phyloP scores from a whole-genome alignment of 2,797 vertebrate genomes.

The Typhlichthys eigenmanni region DNA sequence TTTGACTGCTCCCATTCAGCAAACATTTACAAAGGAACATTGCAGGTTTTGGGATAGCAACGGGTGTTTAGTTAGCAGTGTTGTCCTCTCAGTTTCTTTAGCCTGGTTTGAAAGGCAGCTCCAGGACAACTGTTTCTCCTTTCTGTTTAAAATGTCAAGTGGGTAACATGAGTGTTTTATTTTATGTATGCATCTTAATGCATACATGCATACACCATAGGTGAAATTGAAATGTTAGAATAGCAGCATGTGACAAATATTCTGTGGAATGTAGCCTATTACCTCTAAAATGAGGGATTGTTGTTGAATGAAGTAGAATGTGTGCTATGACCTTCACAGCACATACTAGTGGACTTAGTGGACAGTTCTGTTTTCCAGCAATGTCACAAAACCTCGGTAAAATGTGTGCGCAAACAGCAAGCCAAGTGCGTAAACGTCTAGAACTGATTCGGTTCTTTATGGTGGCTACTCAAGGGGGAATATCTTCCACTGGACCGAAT shows the following conservation, averaged over 20 bases:
- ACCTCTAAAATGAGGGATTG: not conserved
- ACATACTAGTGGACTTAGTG: slow-evolving; percentile 17
- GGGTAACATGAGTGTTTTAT: too few relatives aligned
- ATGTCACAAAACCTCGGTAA: slow-evolving; percentile 37
- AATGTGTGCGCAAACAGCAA: slow-evolving; percentile 56
- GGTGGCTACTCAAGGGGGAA: slow-evolving; percentile 41
- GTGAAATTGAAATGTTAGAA: not conserved
- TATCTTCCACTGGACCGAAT: slow-evolving; percentile 23
- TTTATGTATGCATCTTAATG: too few relatives aligned
- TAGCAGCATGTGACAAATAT: not conserved
- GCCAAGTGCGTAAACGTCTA: slow-evolving; percentile 25
- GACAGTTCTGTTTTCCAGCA: slow-evolving; percentile 21
- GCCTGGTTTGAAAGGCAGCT: slow-evolving; percentile 14
- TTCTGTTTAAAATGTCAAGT: not conserved
- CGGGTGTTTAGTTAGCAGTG: slow-evolving; percentile 7
- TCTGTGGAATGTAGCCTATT: not conserved
- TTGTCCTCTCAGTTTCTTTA: slow-evolving; percentile 15
- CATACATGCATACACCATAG: not conserved
- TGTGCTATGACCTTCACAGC: not conserved
- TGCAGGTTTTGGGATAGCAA: slow-evolving; percentile 26
- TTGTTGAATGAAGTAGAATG: slow-evolving; percentile 4
- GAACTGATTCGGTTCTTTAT: slow-evolving; percentile 39
- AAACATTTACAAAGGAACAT: slow-evolving; percentile 48
- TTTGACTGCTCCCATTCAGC: slow-evolving; percentile 47
- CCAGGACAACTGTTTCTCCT: not conserved